Evolutionary conservation across 2,888 invertebrate species (phyloP).

Genomic region (Cephus spinipes): DNA sequence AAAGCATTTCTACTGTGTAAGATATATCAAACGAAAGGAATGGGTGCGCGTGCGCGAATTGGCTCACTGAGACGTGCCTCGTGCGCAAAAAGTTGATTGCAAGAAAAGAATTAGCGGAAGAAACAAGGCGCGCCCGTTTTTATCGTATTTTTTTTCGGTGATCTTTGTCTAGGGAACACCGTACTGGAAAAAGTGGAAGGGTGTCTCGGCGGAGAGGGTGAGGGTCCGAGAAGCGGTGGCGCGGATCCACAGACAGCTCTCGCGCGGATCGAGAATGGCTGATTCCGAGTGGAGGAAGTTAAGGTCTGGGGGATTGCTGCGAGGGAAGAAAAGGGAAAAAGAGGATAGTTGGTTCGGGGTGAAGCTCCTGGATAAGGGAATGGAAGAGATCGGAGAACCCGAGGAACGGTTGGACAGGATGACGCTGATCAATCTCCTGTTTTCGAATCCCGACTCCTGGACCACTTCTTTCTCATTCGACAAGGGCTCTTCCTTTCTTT

Average conservation of each 20-base stretch:
- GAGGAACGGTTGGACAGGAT: conserved; percentile 51
- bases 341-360: conserved; percentile 9
- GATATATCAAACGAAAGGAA: neutral
- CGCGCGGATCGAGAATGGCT: conserved; percentile 52
- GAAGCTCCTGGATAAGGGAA: conserved; percentile 1
- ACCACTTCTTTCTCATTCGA: conserved; percentile 4
- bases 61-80: conserved; percentile 24
- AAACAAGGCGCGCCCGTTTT: conserved; percentile 44
- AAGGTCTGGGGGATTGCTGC: conserved; percentile 22
- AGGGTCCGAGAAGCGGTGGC: conserved; percentile 44
- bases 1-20: neutral
- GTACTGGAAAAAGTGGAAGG: conserved; percentile 35
- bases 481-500: conserved; percentile 17
- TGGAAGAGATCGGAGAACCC: conserved; percentile 27
- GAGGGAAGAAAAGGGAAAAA: conserved; percentile 25
- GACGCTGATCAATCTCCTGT: conserved; percentile 61
- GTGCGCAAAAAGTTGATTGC: conserved; percentile 48
- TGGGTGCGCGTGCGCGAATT: neutral
- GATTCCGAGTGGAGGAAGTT: conserved; percentile 47
- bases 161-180: conserved; percentile 44
- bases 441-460: conserved; percentile 44
- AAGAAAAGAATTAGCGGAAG: conserved; percentile 57
- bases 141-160: conserved; percentile 25
- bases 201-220: conserved; percentile 20
- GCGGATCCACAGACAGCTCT: conserved; percentile 51